A percentile compares a stretch with the other conserved stretches of the same genome.
These are phyloP conservation scores for Drosophila pseudotalamancana DNA, from an alignment of 2,888 invertebrate species.

Conservation along the genomic window DNA sequence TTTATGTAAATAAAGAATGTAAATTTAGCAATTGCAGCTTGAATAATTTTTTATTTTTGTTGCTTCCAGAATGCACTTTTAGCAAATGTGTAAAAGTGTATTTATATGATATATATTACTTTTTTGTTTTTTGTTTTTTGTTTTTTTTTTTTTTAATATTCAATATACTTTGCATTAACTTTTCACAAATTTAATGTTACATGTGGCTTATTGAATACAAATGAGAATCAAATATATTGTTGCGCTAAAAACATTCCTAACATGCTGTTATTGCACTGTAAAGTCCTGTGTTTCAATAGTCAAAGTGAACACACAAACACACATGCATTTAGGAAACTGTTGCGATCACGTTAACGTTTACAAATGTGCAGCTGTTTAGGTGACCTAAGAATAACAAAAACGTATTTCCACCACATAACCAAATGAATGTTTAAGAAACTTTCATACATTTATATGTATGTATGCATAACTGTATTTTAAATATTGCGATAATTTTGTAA, in stretches of 20 bases:
- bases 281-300: conserved; percentile 8
- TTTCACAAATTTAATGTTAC: too few species aligned
- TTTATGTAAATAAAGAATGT: background rate
- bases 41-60: background rate
- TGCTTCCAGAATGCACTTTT: background rate
- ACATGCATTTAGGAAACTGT: background rate
- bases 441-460: background rate
- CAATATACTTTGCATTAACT: background rate
- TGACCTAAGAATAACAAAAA: background rate
- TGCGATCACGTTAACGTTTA: conserved; percentile 18
- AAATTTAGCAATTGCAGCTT: conserved; percentile 5
- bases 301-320: background rate
- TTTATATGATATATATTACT: too few species aligned
- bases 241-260: background rate
- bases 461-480: background rate
- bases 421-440: conserved; percentile 53
- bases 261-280: conserved; percentile 20
- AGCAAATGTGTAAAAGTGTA: too few species aligned
- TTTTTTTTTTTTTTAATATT: background rate
- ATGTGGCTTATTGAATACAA: conserved; percentile 13
- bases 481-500: conserved; percentile 4
- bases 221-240: background rate
- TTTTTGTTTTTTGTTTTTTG: too few species aligned
- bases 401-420: background rate
- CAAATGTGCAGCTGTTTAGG: conserved; percentile 39